Conservation (phyloP, 2,797 vertebrate genomes). For the Microchirus variegatus region DNA sequence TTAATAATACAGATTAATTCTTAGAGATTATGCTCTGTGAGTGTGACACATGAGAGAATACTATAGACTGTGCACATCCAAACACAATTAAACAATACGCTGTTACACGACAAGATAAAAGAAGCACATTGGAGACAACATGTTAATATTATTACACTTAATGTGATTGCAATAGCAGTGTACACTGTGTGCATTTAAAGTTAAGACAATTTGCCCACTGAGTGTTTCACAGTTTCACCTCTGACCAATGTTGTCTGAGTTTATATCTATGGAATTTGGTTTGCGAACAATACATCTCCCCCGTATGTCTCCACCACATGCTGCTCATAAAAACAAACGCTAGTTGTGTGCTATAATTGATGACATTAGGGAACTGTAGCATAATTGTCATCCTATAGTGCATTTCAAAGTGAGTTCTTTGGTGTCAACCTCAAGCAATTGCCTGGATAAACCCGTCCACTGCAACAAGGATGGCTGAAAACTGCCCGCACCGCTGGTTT, state of each 20-base stretch:
- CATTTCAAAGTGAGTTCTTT: slow-evolving; percentile 52
- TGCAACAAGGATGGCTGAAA: slow-evolving; percentile 72
- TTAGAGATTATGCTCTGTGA: slow-evolving; percentile 55
- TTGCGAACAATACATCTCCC: slow-evolving; percentile 13
- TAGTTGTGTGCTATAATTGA: slow-evolving; percentile 12
- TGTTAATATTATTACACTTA: slow-evolving; percentile 43
- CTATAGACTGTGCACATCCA: slow-evolving; percentile 22
- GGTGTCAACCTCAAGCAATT: slow-evolving; percentile 62
- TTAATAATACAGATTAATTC: slow-evolving; percentile 73
- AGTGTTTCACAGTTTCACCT: slow-evolving; percentile 26
- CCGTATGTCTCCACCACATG: not conserved
- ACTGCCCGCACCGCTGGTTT: slow-evolving; percentile 72
- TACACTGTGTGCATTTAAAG: slow-evolving; percentile 6
- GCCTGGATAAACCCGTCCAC: slow-evolving; percentile 69
- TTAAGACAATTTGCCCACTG: slow-evolving; percentile 32
- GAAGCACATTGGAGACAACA: slow-evolving; percentile 26
- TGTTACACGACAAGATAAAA: slow-evolving; percentile 25
- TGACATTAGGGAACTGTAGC: slow-evolving; percentile 24
- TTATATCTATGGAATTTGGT: slow-evolving; percentile 24
- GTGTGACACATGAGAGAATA: slow-evolving; percentile 58
- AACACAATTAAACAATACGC: slow-evolving; percentile 43
- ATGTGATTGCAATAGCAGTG: slow-evolving; percentile 33
- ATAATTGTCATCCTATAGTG: slow-evolving; percentile 37
- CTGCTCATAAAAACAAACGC: slow-evolving; percentile 16
- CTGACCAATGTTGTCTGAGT: slow-evolving; percentile 38